phyloP scores from a whole-genome alignment of 2,888 invertebrate species.

The Machimus atricapillus region DNA sequence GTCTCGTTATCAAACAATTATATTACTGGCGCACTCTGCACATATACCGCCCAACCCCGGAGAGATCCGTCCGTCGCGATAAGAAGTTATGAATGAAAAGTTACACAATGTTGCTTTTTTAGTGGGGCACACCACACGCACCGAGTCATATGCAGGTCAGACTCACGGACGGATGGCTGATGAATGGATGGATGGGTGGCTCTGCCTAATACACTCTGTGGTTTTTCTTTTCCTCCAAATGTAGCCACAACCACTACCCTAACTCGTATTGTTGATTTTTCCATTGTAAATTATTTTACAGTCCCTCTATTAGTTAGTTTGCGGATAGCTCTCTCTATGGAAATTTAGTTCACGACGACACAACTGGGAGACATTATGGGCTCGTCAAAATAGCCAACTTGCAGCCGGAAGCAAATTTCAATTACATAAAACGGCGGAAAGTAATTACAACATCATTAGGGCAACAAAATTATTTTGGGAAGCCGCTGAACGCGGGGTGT shows the following conservation, averaged over 20 bases:
- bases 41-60: not conserved
- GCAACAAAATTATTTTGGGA: not conserved
- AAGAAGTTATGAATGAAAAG: constrained; percentile 34
- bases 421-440: not conserved
- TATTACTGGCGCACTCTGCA: not conserved
- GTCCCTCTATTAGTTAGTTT: not conserved
- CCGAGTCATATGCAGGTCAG: constrained; percentile 10
- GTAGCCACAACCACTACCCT: not conserved
- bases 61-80: not conserved
- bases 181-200: not conserved
- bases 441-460: not conserved
- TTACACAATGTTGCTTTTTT: constrained; percentile 15
- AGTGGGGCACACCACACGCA: constrained; percentile 14
- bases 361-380: not conserved
- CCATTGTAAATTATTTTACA: not conserved
- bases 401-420: constrained; percentile 12
- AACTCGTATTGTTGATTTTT: not conserved
- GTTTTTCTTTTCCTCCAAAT: not conserved
- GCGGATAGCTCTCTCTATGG: not conserved
- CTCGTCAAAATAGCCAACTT: not conserved
- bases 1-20: not conserved
- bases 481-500: not conserved
- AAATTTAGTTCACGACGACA: not conserved
- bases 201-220: not conserved
- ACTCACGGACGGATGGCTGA: not conserved